These are phyloP conservation scores for Tanypteryx hageni DNA, from an alignment of 2,888 invertebrate genomes.

Conservation along the genomic window DNA sequence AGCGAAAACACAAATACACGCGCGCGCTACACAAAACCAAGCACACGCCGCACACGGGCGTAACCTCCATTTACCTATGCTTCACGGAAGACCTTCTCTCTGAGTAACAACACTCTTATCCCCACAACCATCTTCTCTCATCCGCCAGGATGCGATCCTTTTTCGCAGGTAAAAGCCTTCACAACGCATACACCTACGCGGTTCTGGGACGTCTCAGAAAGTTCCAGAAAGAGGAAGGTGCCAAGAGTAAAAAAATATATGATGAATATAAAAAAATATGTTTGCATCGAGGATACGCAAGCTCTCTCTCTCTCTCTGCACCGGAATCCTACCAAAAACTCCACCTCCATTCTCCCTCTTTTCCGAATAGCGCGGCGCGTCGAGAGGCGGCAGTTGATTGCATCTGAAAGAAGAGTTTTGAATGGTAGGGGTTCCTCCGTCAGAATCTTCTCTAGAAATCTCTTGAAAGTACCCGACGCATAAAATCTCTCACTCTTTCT, in stretches of 20 bases:
- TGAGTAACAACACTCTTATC: no score
- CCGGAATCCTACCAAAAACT: no score
- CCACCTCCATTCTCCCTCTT: no score
- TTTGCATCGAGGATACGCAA: not conserved
- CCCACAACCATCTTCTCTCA: no score
- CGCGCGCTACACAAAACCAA: not conserved
- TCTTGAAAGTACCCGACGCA: constrained; percentile 46
- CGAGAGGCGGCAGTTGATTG: constrained; percentile 54
- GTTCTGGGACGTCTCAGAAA: no score
- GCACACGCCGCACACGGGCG: not conserved
- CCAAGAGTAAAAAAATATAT: no score
- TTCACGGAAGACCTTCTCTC: no score
- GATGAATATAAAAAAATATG: not conserved
- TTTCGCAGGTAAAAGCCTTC: no score
- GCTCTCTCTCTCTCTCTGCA: not conserved
- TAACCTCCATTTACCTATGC: constrained; percentile 2
- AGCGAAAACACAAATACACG: not conserved
- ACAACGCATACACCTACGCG: no score
- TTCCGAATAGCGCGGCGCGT: not conserved
- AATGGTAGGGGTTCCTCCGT: constrained; percentile 42
- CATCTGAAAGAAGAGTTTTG: constrained; percentile 56
- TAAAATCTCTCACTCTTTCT: constrained; percentile 8
- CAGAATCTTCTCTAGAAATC: constrained; percentile 53
- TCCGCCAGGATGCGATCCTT: not conserved
- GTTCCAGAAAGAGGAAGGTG: no score